Evolutionary conservation across 2,797 vertebrate genomes (phyloP).

Genomic region (Octomys mimax): DNA sequence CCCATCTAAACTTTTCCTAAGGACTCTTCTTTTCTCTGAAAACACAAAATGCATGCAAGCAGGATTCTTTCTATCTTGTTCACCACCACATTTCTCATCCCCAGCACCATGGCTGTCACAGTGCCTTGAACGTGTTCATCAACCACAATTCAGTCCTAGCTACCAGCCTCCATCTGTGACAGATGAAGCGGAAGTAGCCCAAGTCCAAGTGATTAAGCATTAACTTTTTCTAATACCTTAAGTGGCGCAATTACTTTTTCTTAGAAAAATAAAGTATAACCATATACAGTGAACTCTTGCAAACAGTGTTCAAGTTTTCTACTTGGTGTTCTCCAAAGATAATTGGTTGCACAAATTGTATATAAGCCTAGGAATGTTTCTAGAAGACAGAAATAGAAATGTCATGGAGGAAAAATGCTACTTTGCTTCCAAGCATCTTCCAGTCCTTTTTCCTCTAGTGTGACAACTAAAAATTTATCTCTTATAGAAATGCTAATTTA

Average conservation of each 20-base stretch:
- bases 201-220: neutral
- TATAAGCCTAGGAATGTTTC: slow-evolving; percentile 5
- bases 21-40: neutral
- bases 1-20: neutral
- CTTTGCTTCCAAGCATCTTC: slow-evolving; percentile 5
- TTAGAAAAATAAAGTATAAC: neutral
- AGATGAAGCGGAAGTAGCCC: neutral
- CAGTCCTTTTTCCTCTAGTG: neutral
- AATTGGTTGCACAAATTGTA: neutral
- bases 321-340: neutral
- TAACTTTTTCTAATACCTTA: neutral
- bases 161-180: neutral
- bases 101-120: neutral
- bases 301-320: slow-evolving; percentile 3
- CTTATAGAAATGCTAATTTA: slow-evolving; percentile 54
- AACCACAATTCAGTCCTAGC: neutral
- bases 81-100: neutral
- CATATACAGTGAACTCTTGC: neutral
- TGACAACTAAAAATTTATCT: neutral
- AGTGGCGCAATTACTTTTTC: neutral
- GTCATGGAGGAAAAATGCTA: neutral
- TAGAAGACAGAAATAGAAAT: neutral
- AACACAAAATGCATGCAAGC: neutral
- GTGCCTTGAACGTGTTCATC: neutral
- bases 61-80: neutral